Conservation (phyloP, 2,797 vertebrate species). For the Gymnocypris eckloni region DNA sequence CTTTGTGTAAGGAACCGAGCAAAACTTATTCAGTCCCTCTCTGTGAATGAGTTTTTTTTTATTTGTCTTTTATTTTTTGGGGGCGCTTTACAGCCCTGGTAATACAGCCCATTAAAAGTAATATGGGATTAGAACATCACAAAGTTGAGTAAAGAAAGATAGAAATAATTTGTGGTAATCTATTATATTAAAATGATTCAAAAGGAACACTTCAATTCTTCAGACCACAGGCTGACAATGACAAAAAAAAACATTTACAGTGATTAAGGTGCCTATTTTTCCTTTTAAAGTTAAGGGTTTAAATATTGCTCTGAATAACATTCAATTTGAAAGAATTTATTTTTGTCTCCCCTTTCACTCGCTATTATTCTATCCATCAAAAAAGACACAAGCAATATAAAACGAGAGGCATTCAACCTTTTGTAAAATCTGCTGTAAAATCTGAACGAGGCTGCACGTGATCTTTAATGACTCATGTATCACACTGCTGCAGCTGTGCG, state of each 20-base stretch:
- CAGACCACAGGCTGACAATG: neutral
- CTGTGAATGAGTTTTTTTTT: no score
- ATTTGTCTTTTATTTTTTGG: neutral
- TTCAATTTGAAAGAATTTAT: constrained; percentile 22
- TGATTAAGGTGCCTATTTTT: neutral
- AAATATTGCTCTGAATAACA: constrained; percentile 26
- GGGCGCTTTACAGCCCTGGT: neutral
- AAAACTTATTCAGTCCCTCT: neutral
- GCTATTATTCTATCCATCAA: constrained; percentile 21
- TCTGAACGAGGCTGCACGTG: constrained; percentile 24
- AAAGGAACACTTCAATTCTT: neutral
- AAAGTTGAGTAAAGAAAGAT: neutral
- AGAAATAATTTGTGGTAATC: neutral
- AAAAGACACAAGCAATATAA: constrained; percentile 11
- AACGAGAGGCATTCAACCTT: constrained; percentile 30
- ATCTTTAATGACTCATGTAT: constrained; percentile 51
- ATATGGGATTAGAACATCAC: neutral
- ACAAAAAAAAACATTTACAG: neutral
- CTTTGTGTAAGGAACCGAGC: neutral
- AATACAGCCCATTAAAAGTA: no score
- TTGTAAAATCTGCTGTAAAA: constrained; percentile 38
- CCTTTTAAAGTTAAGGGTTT: neutral
- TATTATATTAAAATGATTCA: neutral
- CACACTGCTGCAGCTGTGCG: constrained; percentile 43
- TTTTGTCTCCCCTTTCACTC: constrained; percentile 3